Evolutionary conservation across 2,888 invertebrate species (phyloP).

Genomic region (Agrochola lota): DNA sequence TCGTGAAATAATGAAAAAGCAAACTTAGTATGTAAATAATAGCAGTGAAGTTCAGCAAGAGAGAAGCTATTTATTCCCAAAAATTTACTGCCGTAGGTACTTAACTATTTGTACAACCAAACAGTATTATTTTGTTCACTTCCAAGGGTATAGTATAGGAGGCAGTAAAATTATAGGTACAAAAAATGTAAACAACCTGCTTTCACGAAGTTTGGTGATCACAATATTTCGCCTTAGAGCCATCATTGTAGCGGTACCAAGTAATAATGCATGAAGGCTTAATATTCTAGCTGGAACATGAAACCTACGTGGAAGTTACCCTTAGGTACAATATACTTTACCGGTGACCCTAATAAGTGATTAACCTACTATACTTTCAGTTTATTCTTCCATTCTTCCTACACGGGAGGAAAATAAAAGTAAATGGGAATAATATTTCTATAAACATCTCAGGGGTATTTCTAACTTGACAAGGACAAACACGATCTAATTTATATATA

Average conservation of each 20-base stretch:
- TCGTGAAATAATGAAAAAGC: not conserved
- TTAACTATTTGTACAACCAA: not conserved
- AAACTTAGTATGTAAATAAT: not conserved
- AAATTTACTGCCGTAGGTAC: not conserved
- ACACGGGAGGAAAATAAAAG: slow-evolving; percentile 4
- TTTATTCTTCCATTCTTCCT: not conserved
- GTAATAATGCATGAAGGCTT: not conserved
- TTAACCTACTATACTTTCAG: not conserved
- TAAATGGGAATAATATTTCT: slow-evolving; percentile 11
- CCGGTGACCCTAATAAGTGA: slow-evolving; percentile 42
- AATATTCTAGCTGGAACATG: not conserved
- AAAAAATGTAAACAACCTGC: not conserved
- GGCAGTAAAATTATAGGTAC: not conserved
- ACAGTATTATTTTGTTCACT: not conserved
- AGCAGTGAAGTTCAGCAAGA: not conserved
- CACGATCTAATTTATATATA: not conserved
- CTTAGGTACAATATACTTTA: slow-evolving; percentile 8
- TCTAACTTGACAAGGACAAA: not conserved
- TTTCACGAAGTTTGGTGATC: not conserved
- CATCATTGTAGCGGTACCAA: not conserved
- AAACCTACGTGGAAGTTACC: not conserved
- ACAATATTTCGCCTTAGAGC: slow-evolving; percentile 3
- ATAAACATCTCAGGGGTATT: not conserved
- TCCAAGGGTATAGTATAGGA: not conserved
- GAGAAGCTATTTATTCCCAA: not conserved